Conservation (phyloP, 92 coral and sea anemone species). For the Zoanthus solanderi region DNA sequence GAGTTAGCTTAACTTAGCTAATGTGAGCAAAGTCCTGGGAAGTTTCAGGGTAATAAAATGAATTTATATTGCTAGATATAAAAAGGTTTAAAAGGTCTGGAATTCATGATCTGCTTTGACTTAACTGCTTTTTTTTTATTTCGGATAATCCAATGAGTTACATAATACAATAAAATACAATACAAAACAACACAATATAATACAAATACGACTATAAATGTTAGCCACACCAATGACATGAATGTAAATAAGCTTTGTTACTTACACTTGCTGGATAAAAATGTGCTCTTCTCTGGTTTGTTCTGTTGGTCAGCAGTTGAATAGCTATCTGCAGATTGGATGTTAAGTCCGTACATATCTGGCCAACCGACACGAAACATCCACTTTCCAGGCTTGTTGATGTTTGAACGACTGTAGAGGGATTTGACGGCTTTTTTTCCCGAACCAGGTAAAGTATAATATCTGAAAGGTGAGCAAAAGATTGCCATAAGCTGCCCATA, state of each 20-base stretch:
- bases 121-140: too few relatives aligned
- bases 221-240: too few relatives aligned
- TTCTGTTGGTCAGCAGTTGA: not conserved
- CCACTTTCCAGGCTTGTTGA: slow-evolving; percentile 88
- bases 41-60: too few relatives aligned
- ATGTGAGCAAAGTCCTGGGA: too few relatives aligned
- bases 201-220: too few relatives aligned
- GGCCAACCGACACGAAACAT: slow-evolving; percentile 84
- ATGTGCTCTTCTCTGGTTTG: slow-evolving; percentile 24
- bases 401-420: slow-evolving; percentile 71
- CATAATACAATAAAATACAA: too few relatives aligned
- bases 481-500: not conserved
- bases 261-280: slow-evolving; percentile 72
- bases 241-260: not conserved
- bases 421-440: slow-evolving; percentile 65
- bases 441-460: slow-evolving; percentile 73
- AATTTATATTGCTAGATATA: too few relatives aligned
- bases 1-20: too few relatives aligned
- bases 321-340: slow-evolving; percentile 75
- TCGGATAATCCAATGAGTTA: too few relatives aligned
- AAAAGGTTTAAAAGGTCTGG: too few relatives aligned
- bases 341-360: slow-evolving; percentile 66
- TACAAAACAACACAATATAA: too few relatives aligned
- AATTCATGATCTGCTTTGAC: too few relatives aligned
- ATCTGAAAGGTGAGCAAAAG: slow-evolving; percentile 46